Evolutionary conservation across 1,140 invertebrate genomes (phyloP).

Genomic region (Cryptotermes secundus): DNA sequence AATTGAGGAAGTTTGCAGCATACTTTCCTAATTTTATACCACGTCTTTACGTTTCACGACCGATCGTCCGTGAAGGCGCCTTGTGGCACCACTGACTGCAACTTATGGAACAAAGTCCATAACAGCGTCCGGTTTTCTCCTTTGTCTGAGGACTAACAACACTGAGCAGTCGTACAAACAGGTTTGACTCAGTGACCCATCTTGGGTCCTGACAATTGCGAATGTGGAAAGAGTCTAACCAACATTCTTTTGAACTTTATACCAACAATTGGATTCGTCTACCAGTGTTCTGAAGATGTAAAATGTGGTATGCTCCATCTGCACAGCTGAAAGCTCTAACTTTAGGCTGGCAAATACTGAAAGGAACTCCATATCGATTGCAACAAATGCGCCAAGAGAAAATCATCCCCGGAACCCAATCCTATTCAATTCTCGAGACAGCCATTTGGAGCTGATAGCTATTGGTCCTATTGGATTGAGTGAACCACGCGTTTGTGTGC

Average conservation of each 20-base stretch:
- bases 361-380: neutral
- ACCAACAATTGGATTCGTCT: neutral
- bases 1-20: too few species aligned
- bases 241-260: slow-evolving; percentile 2
- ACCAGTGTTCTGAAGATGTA: neutral
- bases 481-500: slow-evolving; percentile 9
- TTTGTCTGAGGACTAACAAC: neutral
- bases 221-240: neutral
- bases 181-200: neutral
- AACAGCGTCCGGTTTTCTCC: neutral
- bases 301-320: neutral
- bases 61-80: too few species aligned
- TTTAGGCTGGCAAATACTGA: neutral
- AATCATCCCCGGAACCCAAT: slow-evolving; percentile 9
- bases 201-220: neutral
- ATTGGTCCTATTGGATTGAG: slow-evolving; percentile 15
- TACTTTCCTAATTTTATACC: too few species aligned
- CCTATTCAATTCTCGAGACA: slow-evolving; percentile 19
- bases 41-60: too few species aligned
- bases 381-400: slow-evolving; percentile 15
- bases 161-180: neutral
- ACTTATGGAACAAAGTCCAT: too few species aligned
- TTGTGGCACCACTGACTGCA: too few species aligned
- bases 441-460: slow-evolving; percentile 17
- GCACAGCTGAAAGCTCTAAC: neutral